A percentile compares a stretch with the other conserved stretches of the same genome.
Evolutionary conservation across 37 sponge, comb jelly and placozoan genomes (phyloP).

Genomic region (Corticium candelabrum): DNA sequence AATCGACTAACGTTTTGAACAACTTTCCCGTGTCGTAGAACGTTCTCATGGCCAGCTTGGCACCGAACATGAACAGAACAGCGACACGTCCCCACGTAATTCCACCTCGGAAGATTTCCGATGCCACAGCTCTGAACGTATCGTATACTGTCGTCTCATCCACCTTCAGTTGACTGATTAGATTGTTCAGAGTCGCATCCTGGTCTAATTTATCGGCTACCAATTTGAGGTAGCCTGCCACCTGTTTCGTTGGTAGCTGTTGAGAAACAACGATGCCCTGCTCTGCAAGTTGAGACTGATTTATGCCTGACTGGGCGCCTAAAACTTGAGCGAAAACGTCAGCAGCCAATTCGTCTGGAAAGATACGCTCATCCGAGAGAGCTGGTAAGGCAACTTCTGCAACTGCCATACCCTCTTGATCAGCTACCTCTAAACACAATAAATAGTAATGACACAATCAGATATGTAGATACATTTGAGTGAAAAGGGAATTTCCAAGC

Average conservation of each 20-base stretch:
- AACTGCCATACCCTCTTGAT: neutral
- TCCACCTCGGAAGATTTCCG: neutral
- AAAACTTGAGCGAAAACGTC: neutral
- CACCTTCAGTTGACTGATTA: neutral
- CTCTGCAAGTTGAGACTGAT: neutral
- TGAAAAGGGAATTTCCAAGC: no score
- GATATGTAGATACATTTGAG: neutral
- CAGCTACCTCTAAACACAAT: neutral
- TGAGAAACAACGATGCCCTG: neutral
- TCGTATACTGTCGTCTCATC: neutral
- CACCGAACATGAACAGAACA: conserved; percentile 11
- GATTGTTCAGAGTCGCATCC: neutral
- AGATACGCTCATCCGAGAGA: neutral
- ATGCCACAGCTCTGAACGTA: neutral
- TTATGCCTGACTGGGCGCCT: neutral
- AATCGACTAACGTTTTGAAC: neutral
- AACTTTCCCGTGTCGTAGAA: neutral
- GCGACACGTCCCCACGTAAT: conserved; percentile 1
- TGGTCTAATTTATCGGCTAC: neutral
- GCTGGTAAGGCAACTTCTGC: no score
- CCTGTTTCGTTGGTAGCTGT: neutral
- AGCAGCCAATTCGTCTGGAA: neutral
- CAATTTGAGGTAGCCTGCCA: neutral
- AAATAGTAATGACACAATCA: neutral
- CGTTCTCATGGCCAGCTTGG: neutral